A percentile compares a stretch with the other conserved stretches of the same genome.
Evolutionary conservation across 2,113 vertebrate species (phyloP).

Genomic region (Odocoileus virginianus): DNA sequence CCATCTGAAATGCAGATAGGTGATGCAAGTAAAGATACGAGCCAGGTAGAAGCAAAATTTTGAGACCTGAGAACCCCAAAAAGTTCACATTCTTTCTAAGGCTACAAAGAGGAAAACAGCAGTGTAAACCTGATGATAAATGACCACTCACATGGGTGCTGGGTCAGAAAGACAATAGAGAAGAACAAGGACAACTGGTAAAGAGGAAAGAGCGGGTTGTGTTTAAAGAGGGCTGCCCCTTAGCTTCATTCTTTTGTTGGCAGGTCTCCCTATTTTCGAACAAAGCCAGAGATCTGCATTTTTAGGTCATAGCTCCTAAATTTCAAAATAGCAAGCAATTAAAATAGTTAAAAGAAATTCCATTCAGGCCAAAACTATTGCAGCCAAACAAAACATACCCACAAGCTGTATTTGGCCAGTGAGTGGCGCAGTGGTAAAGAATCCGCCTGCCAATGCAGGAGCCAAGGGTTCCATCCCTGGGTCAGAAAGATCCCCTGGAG

Average conservation of each 20-base stretch:
- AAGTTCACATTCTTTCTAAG: neutral
- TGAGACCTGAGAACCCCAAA: neutral
- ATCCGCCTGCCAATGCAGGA: neutral
- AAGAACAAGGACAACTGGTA: fast-evolving
- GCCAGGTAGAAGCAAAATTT: neutral
- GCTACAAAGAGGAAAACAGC: neutral
- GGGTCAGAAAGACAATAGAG: neutral
- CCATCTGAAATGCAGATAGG: neutral
- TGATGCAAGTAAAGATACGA: neutral
- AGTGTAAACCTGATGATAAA: neutral
- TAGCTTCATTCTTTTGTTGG: neutral
- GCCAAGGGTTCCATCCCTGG: neutral
- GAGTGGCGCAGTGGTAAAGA: neutral
- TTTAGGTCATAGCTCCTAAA: neutral
- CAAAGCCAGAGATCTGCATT: neutral
- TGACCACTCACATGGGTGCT: neutral
- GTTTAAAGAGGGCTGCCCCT: neutral
- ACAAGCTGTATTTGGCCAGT: neutral
- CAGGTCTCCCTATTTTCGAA: neutral
- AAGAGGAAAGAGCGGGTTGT: neutral
- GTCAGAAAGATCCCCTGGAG: neutral
- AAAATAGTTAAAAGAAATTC: neutral
- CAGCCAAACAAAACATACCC: neutral
- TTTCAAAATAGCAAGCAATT: neutral
- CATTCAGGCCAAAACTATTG: neutral